These are phyloP conservation scores for Astur gentilis DNA, from an alignment of 2,113 vertebrate species.

Conservation along the genomic window DNA sequence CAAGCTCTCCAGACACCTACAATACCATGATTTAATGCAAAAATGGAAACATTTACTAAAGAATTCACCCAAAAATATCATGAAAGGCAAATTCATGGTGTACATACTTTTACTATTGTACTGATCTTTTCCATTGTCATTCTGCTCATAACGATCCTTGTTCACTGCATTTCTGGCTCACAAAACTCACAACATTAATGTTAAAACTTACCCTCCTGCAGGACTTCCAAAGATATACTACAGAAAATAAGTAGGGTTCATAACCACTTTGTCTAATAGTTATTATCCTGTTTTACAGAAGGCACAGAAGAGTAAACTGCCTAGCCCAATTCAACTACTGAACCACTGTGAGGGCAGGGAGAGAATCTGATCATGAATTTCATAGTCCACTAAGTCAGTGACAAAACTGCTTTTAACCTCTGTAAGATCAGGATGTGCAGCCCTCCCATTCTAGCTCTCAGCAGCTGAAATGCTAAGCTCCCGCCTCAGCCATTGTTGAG, in stretches of 20 bases:
- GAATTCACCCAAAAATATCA: neutral
- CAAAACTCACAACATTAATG: neutral
- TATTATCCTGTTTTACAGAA: neutral
- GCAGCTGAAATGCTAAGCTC: neutral
- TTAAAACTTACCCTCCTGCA: neutral
- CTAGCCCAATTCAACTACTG: neutral
- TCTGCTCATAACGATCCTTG: neutral
- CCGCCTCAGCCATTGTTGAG: neutral
- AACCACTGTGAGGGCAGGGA: neutral
- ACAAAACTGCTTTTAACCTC: neutral
- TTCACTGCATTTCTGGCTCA: neutral
- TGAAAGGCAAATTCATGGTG: neutral
- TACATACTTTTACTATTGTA: neutral
- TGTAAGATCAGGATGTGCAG: neutral
- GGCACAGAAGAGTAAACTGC: neutral
- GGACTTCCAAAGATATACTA: neutral
- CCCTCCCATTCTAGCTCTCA: neutral
- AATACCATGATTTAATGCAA: neutral
- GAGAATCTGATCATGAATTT: neutral
- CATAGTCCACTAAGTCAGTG: neutral
- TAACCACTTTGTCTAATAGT: neutral
- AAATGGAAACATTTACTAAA: neutral
- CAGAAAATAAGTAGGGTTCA: neutral
- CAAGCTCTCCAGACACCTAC: neutral
- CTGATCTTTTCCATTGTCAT: neutral